phyloP scores from a whole-genome alignment of 2,888 invertebrate species.

The Dolichopus griseipennis region DNA sequence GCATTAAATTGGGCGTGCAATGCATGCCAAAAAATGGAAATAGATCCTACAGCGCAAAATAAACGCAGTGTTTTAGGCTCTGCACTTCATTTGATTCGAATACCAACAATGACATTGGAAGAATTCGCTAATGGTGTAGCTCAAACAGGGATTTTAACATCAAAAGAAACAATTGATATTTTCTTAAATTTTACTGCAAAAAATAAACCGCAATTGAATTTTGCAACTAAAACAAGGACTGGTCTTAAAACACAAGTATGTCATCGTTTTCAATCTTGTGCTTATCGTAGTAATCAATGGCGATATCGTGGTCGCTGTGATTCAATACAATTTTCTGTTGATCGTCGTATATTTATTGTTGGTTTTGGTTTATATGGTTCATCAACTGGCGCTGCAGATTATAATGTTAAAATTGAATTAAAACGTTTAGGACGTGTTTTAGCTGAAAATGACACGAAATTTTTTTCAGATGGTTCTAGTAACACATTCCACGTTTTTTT shows the following conservation, averaged over 20 bases:
- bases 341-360: slow-evolving; percentile 89
- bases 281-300: slow-evolving; percentile 96
- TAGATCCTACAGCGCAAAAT: slow-evolving; percentile 73
- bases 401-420: slow-evolving; percentile 87
- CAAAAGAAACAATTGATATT: slow-evolving; percentile 89
- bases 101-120: slow-evolving; percentile 89
- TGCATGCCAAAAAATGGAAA: slow-evolving; percentile 75
- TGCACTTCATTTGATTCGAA: slow-evolving; percentile 78
- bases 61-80: slow-evolving; percentile 64
- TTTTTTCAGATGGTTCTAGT: slow-evolving; percentile 93
- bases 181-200: slow-evolving; percentile 91
- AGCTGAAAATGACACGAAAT: slow-evolving; percentile 86
- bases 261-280: slow-evolving; percentile 92
- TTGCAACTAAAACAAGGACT: slow-evolving; percentile 71
- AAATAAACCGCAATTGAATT: slow-evolving; percentile 73
- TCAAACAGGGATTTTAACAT: slow-evolving; percentile 82
- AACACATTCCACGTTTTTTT: slow-evolving; percentile 89
- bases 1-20: slow-evolving; percentile 89
- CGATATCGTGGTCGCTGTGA: slow-evolving; percentile 92
- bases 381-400: slow-evolving; percentile 91
- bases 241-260: slow-evolving; percentile 91
- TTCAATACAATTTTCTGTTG: slow-evolving; percentile 93
- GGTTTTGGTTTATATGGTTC: slow-evolving; percentile 95
- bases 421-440: slow-evolving; percentile 80
- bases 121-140: slow-evolving; percentile 93